These are phyloP conservation scores for Corydoras sp. DNA, from an alignment of 2,113 vertebrate genomes.

Conservation along the genomic window DNA sequence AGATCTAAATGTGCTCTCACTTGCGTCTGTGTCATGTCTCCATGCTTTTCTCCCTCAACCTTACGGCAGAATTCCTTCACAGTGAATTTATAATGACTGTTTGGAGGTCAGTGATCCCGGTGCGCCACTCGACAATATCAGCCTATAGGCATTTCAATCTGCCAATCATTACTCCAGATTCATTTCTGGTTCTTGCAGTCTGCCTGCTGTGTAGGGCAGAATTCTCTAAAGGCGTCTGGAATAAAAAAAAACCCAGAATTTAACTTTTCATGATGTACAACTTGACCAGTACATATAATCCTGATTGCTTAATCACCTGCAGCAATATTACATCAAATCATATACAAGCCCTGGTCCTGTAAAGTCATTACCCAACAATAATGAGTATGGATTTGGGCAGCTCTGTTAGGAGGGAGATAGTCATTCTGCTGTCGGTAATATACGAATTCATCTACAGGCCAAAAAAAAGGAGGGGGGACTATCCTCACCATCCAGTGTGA, in stretches of 20 bases:
- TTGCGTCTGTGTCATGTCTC: too few relatives aligned
- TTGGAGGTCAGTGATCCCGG: not conserved
- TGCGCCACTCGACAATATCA: not conserved
- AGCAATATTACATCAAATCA: not conserved
- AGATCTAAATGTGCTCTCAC: too few relatives aligned
- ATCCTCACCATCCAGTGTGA: not conserved
- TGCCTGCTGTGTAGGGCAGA: not conserved
- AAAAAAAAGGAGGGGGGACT: not conserved
- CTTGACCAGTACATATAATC: too few relatives aligned
- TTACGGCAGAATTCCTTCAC: too few relatives aligned
- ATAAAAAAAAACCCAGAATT: too few relatives aligned
- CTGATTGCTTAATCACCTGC: not conserved
- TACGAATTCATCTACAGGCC: not conserved
- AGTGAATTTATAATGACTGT: not conserved
- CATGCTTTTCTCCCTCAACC: too few relatives aligned
- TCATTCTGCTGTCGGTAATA: not conserved
- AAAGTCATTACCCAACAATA: not conserved
- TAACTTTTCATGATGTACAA: too few relatives aligned
- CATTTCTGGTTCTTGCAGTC: not conserved
- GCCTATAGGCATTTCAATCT: not conserved
- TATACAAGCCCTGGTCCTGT: not conserved
- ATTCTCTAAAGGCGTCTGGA: not conserved
- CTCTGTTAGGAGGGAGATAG: not conserved
- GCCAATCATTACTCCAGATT: too few relatives aligned
- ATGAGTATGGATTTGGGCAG: not conserved